Percentiles rank a stretch among this genome's conserved stretches.
Evolutionary conservation across 2,888 invertebrate species (phyloP).

Genomic region (Campoletis raptor): DNA sequence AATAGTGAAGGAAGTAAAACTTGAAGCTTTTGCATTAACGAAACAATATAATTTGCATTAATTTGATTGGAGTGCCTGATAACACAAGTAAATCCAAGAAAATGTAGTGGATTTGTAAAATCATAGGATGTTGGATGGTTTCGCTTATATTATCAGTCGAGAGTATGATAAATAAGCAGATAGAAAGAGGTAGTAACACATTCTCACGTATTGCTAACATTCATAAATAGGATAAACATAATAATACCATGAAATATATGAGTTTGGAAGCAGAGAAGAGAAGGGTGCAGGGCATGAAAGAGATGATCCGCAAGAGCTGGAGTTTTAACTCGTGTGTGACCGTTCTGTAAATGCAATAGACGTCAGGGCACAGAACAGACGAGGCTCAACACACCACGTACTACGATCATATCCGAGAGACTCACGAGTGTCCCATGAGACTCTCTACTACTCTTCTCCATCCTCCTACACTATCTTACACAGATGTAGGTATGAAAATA

Average conservation of each 20-base stretch:
- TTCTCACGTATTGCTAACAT: slow-evolving; percentile 31
- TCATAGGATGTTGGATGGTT: neutral
- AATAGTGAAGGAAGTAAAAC: neutral
- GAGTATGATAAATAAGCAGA: neutral
- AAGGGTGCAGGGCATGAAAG: slow-evolving; percentile 15
- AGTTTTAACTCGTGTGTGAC: slow-evolving; percentile 51
- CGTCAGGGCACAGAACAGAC: slow-evolving; percentile 31
- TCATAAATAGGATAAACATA: slow-evolving; percentile 45
- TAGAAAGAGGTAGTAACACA: slow-evolving; percentile 16
- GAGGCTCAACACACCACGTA: slow-evolving; percentile 46
- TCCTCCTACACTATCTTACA: slow-evolving; percentile 32
- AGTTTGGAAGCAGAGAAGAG: neutral
- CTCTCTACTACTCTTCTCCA: slow-evolving; percentile 45
- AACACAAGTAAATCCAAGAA: neutral
- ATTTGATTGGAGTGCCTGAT: neutral
- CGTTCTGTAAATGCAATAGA: slow-evolving; percentile 61
- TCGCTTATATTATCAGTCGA: neutral
- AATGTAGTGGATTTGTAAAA: neutral
- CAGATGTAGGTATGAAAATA: neutral
- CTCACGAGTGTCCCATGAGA: slow-evolving; percentile 58
- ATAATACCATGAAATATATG: slow-evolving; percentile 40
- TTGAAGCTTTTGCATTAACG: neutral
- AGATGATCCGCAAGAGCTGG: slow-evolving; percentile 37
- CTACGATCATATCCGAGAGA: slow-evolving; percentile 62
- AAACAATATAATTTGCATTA: neutral